A percentile compares a stretch with the other conserved stretches of the same genome.
Conservation (phyloP, 2,113 vertebrate genomes). For the Pygoscelis adeliae region DNA sequence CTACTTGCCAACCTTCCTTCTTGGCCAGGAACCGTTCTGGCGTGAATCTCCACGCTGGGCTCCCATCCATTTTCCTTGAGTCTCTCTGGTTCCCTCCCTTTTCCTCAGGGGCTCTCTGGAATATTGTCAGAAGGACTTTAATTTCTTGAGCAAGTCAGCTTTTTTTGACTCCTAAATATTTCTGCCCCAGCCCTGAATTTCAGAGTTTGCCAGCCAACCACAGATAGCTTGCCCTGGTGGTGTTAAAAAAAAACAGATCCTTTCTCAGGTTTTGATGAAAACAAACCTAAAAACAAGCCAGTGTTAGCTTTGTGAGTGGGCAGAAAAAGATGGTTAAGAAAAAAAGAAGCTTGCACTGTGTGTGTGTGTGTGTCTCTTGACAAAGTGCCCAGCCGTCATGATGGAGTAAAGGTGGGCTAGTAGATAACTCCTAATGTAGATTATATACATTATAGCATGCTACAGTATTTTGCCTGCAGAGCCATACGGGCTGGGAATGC, state of each 20-base stretch:
- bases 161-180: slow-evolving; percentile 65
- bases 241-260: background rate
- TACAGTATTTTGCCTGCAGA: background rate
- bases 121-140: slow-evolving; percentile 71
- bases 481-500: background rate
- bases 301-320: slow-evolving; percentile 9
- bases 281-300: slow-evolving; percentile 47
- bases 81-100: slow-evolving; percentile 62
- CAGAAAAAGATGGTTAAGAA: background rate
- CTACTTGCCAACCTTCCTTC: slow-evolving; percentile 68
- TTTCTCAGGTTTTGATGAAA: slow-evolving; percentile 48
- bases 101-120: slow-evolving; percentile 68
- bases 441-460: background rate
- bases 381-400: background rate
- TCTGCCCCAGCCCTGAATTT: slow-evolving; percentile 48
- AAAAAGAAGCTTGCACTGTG: background rate
- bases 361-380: background rate
- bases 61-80: slow-evolving; percentile 67
- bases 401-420: background rate
- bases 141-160: slow-evolving; percentile 72
- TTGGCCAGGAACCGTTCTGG: slow-evolving; percentile 64
- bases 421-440: background rate
- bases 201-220: slow-evolving; percentile 36
- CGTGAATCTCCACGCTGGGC: slow-evolving; percentile 66
- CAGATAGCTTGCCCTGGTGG: slow-evolving; percentile 6